Conservation (phyloP, 1,140 invertebrate species). For the Chrysomallon squamiferum region DNA sequence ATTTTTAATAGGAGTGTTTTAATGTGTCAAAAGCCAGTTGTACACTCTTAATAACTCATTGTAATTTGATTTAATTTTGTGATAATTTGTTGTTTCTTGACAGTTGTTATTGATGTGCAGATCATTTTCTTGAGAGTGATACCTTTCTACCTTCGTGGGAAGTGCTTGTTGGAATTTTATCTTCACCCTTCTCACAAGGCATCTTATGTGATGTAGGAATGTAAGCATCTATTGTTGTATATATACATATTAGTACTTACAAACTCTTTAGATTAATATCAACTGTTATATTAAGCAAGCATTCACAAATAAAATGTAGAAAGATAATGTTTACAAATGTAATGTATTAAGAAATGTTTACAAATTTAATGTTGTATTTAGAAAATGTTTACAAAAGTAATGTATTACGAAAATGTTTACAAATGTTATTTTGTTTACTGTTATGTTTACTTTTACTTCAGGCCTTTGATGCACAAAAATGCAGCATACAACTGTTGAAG, state of each 20-base stretch:
- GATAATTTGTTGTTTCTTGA: constrained; percentile 50
- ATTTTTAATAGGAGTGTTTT: neutral
- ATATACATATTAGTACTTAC: no score
- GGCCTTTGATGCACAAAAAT: constrained; percentile 92
- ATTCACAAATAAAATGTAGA: no score
- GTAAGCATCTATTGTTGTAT: constrained; percentile 63
- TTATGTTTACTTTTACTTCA: constrained; percentile 40
- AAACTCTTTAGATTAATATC: no score
- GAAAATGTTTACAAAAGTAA: no score
- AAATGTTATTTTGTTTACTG: neutral
- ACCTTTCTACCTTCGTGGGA: constrained; percentile 97
- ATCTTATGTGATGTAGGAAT: constrained; percentile 96
- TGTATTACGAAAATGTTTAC: neutral
- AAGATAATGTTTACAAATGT: no score
- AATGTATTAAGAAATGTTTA: no score
- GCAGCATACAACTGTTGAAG: constrained; percentile 95
- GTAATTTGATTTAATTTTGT: neutral
- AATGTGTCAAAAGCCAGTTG: neutral
- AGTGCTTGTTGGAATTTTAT: constrained; percentile 82
- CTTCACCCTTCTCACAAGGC: constrained; percentile 79
- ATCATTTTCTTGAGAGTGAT: constrained; percentile 97
- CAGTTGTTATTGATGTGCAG: constrained; percentile 97
- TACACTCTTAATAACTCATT: neutral
- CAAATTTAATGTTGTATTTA: no score
- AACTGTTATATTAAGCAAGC: no score